Conservation (phyloP, 2,113 vertebrate genomes). For the Chamaetylas fuelleborni region DNA sequence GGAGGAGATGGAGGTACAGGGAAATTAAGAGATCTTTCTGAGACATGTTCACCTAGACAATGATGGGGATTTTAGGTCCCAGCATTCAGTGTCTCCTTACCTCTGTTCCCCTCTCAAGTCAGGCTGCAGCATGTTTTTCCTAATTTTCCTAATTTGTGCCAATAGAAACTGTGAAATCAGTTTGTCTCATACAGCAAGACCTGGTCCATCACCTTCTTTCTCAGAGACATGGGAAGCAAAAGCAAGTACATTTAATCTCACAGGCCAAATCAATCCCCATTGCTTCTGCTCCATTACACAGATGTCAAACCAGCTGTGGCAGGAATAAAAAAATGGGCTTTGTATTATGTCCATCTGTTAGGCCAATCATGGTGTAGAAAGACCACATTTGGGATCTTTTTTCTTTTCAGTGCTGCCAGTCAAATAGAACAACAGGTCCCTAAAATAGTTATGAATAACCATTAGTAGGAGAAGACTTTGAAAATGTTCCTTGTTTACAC, state of each 20-base stretch:
- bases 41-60: background rate
- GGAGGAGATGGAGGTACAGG: background rate
- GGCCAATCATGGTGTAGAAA: background rate
- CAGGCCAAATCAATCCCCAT: background rate
- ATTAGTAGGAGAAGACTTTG: constrained; percentile 37
- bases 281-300: background rate
- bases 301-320: constrained; percentile 26
- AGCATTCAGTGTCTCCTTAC: background rate
- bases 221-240: background rate
- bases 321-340: constrained; percentile 40
- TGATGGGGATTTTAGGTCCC: background rate
- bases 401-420: constrained; percentile 31
- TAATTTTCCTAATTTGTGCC: background rate
- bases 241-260: background rate
- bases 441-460: constrained; percentile 49
- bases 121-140: fast-evolving
- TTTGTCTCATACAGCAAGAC: background rate
- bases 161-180: fast-evolving
- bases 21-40: background rate
- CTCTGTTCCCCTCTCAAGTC: background rate
- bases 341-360: constrained; percentile 27
- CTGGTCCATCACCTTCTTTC: background rate
- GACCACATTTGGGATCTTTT: background rate
- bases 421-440: constrained; percentile 28
- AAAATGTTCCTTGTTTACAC: constrained; percentile 47